Percentiles rank a stretch among this genome's conserved stretches.
Evolutionary conservation across 2,113 vertebrate species (phyloP).

Genomic region (Antigone vipio): DNA sequence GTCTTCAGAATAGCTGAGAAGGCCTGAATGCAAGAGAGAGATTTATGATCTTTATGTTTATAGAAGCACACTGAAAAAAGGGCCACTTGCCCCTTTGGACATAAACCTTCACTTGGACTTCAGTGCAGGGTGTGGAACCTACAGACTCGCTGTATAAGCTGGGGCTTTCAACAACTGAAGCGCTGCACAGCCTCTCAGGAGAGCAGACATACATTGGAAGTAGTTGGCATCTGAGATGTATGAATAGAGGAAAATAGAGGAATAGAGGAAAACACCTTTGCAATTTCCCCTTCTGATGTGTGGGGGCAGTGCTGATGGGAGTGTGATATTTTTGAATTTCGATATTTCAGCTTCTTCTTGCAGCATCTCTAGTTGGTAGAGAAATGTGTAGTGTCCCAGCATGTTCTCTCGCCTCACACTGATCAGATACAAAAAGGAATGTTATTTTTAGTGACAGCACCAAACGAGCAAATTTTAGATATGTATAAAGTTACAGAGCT

Average conservation of each 20-base stretch:
- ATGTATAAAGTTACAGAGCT: background rate
- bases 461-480: background rate
- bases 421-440: background rate
- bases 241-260: background rate
- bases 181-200: accelerated
- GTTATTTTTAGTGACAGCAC: slow-evolving; percentile 2
- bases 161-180: background rate
- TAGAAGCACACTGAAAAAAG: background rate
- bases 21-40: background rate
- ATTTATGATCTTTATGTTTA: background rate
- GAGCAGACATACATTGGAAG: background rate
- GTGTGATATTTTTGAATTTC: background rate
- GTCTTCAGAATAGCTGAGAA: background rate
- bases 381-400: background rate
- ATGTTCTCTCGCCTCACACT: background rate
- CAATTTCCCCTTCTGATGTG: background rate
- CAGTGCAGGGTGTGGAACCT: background rate
- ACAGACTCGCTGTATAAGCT: background rate
- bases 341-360: background rate
- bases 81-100: background rate
- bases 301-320: background rate
- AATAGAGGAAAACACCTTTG: background rate
- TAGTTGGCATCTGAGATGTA: background rate
- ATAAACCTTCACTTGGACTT: background rate
- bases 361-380: background rate